Base-by-base conservation (phyloP, 2,113 vertebrate species). In the Muscicapa adusta region DNA sequence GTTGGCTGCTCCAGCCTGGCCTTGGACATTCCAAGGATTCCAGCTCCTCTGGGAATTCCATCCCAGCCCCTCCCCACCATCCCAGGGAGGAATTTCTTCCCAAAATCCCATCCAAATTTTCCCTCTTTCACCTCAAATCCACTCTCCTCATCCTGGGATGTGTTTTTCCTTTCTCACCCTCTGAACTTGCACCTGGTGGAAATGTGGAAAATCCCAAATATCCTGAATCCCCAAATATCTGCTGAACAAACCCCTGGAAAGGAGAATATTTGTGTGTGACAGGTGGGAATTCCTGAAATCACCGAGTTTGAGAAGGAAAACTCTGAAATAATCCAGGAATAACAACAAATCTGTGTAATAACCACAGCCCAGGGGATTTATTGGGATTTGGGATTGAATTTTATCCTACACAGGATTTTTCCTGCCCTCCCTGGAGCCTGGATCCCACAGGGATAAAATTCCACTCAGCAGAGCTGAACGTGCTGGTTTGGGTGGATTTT, bases 331-430 rank as follows among this genome's bases (percentile, higher is more conserved):
- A 22, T 6, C 3, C 9, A 2, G 14, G 8, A 38, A 33, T 28
- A 54, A 23, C 5, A 16, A 45, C 5, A 2, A 2, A 16, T 4
- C 18, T 14, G 8, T 4, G 18, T 2, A 3, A 8, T 2, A 8
- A 23, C 0, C 1, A 3, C 2, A 19, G 28, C n/a, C 25, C 42
- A 8, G 2, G 14, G 51, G 53, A 2, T 74, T 36, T 5, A 1
- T 4, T 0, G 3, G 34, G 34, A 53, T 84, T 63, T n/a, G n/a
- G 12, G 58, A 18, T 7, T 2, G 24, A 14, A 3, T 6, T 8
- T 34, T 47, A 45, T 15, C 40, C 26, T 7, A 3, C 0, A 0
- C 58, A 22, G 56, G n/a, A 16, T 29, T 73, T 73, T 76, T 54
- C 23, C 45, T 42, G 70, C 65, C 24, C 47, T 50, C 29, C 17